Percentiles rank a stretch among this genome's conserved stretches.
These are phyloP conservation scores for Syrmaticus mikado DNA, from an alignment of 2,113 vertebrate species.

Conservation along the genomic window DNA sequence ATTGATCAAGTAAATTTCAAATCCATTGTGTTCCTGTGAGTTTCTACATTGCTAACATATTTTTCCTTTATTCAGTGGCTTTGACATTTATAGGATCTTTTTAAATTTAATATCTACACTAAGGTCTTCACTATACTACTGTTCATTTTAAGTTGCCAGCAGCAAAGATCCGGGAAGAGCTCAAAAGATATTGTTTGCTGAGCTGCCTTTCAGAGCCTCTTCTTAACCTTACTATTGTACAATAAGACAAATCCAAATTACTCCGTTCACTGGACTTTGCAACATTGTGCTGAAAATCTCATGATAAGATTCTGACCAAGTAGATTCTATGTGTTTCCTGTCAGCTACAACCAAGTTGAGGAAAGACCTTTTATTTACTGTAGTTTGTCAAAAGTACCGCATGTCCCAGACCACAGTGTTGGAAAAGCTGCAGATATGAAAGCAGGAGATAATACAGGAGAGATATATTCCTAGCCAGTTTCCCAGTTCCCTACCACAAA, in stretches of 20 bases:
- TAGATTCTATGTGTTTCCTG: not conserved
- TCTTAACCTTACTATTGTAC: not conserved
- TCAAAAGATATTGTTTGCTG: not conserved
- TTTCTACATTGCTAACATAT: not conserved
- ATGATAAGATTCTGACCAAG: not conserved
- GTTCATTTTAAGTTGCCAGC: not conserved
- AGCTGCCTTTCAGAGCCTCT: not conserved
- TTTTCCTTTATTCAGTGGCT: not conserved
- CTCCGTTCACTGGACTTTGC: not conserved
- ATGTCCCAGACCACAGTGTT: not conserved
- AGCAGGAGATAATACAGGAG: not conserved
- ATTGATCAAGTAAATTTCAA: not conserved
- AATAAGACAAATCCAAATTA: not conserved
- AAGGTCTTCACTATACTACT: not conserved
- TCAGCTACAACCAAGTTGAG: fast-evolving
- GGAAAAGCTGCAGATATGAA: not conserved
- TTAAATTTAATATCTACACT: not conserved
- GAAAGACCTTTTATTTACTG: not conserved
- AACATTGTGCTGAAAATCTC: not conserved
- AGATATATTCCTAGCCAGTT: not conserved
- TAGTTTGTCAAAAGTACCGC: not conserved
- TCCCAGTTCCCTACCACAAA: not conserved
- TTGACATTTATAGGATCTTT: not conserved
- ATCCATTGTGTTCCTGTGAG: not conserved
- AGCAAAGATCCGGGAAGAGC: not conserved